phyloP scores from a whole-genome alignment of 2,797 vertebrate species.

The Masticophis lateralis region DNA sequence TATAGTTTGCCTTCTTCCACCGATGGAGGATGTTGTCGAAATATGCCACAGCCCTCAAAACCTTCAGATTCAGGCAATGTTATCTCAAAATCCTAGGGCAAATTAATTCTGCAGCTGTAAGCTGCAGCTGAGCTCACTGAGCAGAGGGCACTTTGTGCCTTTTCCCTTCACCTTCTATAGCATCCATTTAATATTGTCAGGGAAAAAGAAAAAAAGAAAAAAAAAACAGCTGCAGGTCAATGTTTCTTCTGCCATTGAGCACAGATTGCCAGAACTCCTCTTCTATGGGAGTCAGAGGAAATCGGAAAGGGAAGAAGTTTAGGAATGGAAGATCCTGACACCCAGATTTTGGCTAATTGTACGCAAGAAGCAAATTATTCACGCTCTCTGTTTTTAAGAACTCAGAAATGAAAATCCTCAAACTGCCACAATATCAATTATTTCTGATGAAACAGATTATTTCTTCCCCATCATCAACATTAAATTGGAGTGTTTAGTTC shows the following conservation, averaged over 20 bases:
- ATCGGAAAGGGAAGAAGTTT: not conserved
- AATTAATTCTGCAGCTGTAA: slow-evolving; percentile 33
- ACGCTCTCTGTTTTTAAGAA: slow-evolving; percentile 1
- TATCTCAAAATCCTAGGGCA: slow-evolving; percentile 22
- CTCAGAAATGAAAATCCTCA: not conserved
- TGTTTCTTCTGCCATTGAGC: slow-evolving; percentile 5
- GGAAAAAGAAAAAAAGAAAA: not conserved
- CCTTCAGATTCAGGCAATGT: not conserved
- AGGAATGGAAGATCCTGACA: not conserved
- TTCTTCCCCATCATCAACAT: not conserved
- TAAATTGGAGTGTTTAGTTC: not conserved
- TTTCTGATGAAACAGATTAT: not conserved
- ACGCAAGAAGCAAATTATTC: not conserved
- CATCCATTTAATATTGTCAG: slow-evolving; percentile 1
- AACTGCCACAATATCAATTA: not conserved
- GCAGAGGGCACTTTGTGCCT: slow-evolving; percentile 4
- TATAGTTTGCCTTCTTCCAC: not conserved
- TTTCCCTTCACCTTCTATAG: slow-evolving; percentile 20
- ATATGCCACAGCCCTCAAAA: not conserved
- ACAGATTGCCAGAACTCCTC: not conserved
- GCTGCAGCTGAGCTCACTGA: slow-evolving; percentile 25
- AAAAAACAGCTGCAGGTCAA: slow-evolving; percentile 13
- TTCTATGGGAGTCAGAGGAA: not conserved
- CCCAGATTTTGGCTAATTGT: not conserved
- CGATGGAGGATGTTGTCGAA: not conserved